phyloP scores from a whole-genome alignment of 2,888 invertebrate species.

The Aspidiotus destructor region DNA sequence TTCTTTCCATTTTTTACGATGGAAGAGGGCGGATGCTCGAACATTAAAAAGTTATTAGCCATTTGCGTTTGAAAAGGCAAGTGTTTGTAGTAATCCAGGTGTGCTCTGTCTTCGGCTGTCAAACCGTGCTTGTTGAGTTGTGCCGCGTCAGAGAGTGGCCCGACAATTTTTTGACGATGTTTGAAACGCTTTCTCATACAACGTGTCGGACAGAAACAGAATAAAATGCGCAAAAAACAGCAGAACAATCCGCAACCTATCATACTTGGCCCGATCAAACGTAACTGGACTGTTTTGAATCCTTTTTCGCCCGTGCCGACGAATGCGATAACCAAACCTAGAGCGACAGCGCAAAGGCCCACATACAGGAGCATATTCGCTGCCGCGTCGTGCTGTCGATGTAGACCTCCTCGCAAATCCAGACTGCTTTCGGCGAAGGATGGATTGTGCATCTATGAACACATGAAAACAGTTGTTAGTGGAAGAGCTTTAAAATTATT shows the following conservation, averaged over 20 bases:
- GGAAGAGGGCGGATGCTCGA: conserved; percentile 5
- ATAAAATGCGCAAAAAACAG: conserved; percentile 69
- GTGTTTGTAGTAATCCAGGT: conserved; percentile 40
- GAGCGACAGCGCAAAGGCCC: conserved; percentile 69
- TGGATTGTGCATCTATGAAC: conserved; percentile 66
- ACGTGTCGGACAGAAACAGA: conserved; percentile 59
- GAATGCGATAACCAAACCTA: conserved; percentile 79
- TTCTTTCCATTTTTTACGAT: conserved; percentile 38
- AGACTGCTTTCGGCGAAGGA: conserved; percentile 63
- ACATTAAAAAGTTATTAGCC: conserved; percentile 11
- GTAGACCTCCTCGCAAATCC: conserved; percentile 40
- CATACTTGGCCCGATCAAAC: conserved; percentile 75
- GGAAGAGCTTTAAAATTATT: too few relatives aligned
- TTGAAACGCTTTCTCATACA: conserved; percentile 37
- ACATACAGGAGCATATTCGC: conserved; percentile 76
- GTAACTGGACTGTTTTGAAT: conserved; percentile 74
- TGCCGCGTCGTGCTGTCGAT: conserved; percentile 49
- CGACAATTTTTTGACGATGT: conserved; percentile 36
- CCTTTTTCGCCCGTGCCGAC: conserved; percentile 83
- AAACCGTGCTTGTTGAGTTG: conserved; percentile 35
- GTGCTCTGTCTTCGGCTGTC: conserved; percentile 37
- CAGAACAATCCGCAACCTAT: conserved; percentile 69
- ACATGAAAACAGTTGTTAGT: too few relatives aligned
- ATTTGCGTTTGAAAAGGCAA: conserved; percentile 39
- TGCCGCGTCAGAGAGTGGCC: conserved; percentile 32